Evolutionary conservation across 2,888 invertebrate species (phyloP).

Genomic region (Idaea straminata): DNA sequence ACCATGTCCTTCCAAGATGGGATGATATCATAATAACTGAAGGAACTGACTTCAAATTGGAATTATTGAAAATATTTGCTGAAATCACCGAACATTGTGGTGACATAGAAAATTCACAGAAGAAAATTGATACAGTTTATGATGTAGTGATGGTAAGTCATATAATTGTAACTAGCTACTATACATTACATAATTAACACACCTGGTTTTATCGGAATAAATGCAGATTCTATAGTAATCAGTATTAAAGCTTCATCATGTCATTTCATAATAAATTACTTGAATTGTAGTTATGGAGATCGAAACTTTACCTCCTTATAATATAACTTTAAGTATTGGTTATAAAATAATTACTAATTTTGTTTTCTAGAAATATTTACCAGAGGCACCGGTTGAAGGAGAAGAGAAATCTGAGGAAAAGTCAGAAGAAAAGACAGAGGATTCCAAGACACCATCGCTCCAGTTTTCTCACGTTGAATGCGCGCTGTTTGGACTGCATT

Average conservation of each 20-base stretch:
- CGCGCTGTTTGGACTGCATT: constrained; percentile 88
- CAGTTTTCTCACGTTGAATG: constrained; percentile 97
- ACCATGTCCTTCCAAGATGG: constrained; percentile 89
- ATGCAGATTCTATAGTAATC: no score
- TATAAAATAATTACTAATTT: not conserved
- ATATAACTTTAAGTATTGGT: no score
- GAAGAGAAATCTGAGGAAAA: constrained; percentile 73
- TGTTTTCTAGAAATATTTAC: constrained; percentile 88
- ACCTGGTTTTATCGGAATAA: no score
- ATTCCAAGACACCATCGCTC: constrained; percentile 85
- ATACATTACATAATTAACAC: no score
- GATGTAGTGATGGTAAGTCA: constrained; percentile 86
- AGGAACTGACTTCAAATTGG: constrained; percentile 84
- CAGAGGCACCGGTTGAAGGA: constrained; percentile 87
- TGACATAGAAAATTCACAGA: constrained; percentile 85
- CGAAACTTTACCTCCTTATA: no score
- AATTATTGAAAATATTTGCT: constrained; percentile 91
- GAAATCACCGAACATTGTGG: constrained; percentile 90
- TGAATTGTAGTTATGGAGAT: no score
- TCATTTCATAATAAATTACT: no score
- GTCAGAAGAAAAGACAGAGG: constrained; percentile 53
- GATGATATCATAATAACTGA: constrained; percentile 82
- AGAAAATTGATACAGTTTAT: constrained; percentile 88
- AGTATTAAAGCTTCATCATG: no score
- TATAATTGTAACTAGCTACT: no score